These are phyloP conservation scores for Pseudolaguvia tuberculata DNA, from an alignment of 2,113 vertebrate species.

Conservation along the genomic window DNA sequence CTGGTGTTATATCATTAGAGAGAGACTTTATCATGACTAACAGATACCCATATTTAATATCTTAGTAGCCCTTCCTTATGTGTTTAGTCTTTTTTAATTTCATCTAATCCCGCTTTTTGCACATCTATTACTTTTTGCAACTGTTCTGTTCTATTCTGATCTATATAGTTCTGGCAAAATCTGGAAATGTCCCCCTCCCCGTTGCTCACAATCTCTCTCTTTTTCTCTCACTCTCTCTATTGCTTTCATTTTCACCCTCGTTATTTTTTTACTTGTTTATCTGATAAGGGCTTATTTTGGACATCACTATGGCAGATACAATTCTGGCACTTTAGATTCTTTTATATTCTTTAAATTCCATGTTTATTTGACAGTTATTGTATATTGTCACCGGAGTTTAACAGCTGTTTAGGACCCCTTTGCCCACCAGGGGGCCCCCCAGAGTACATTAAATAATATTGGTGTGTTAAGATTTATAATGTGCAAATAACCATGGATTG, in stretches of 20 bases:
- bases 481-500: no score
- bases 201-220: no score
- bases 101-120: slow-evolving; percentile 46
- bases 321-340: background rate
- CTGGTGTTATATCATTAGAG: slow-evolving; percentile 95
- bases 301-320: background rate
- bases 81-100: slow-evolving; percentile 69
- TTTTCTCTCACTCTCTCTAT: slow-evolving; percentile 51
- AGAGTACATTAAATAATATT: no score
- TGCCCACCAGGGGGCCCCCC: no score
- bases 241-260: no score
- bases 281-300: background rate
- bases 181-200: slow-evolving; percentile 56
- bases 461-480: no score
- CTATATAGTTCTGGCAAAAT: slow-evolving; percentile 66
- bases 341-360: background rate
- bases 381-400: no score
- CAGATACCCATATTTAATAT: slow-evolving; percentile 93
- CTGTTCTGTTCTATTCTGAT: slow-evolving; percentile 48
- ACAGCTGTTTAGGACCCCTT: no score
- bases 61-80: slow-evolving; percentile 61
- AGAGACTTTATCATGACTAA: slow-evolving; percentile 94
- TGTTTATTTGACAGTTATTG: background rate
- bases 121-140: slow-evolving; percentile 62
- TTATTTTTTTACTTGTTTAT: no score